Percentiles rank a stretch among this genome's conserved stretches.
Conservation (phyloP, 2,113 vertebrate genomes). For the Gorsachius goisagi region DNA sequence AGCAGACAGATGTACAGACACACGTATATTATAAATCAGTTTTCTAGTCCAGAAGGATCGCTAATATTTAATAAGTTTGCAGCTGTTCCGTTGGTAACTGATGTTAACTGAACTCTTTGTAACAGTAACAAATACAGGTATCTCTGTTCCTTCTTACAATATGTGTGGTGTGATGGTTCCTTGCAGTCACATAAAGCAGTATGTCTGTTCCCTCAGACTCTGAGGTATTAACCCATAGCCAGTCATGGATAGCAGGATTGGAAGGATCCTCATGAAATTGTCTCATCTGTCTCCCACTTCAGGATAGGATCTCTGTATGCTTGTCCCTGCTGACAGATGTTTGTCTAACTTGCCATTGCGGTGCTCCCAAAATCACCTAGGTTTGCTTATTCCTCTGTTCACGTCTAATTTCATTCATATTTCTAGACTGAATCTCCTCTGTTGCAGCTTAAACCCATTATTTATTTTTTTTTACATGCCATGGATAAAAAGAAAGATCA, state of each 20-base stretch:
- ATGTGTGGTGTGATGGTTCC: neutral
- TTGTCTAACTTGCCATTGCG: neutral
- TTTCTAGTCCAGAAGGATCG: neutral
- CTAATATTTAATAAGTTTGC: neutral
- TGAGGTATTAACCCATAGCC: neutral
- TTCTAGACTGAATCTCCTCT: neutral
- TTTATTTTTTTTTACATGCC: neutral
- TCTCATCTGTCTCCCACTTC: neutral
- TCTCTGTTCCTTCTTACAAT: neutral
- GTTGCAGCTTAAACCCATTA: neutral
- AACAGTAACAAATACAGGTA: neutral
- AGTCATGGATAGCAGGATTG: neutral
- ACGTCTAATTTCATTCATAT: neutral
- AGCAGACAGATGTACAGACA: neutral
- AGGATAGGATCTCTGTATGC: neutral
- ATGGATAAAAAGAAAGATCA: neutral
- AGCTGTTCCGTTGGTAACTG: neutral
- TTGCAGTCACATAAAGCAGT: neutral
- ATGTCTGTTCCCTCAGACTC: neutral
- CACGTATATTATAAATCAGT: neutral
- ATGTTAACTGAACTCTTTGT: neutral
- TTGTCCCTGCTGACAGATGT: neutral
- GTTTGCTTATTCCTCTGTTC: neutral
- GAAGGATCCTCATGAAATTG: neutral
- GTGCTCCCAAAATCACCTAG: neutral